phyloP scores from a whole-genome alignment of 1,140 invertebrate genomes.

The Eriosoma lanigerum region DNA sequence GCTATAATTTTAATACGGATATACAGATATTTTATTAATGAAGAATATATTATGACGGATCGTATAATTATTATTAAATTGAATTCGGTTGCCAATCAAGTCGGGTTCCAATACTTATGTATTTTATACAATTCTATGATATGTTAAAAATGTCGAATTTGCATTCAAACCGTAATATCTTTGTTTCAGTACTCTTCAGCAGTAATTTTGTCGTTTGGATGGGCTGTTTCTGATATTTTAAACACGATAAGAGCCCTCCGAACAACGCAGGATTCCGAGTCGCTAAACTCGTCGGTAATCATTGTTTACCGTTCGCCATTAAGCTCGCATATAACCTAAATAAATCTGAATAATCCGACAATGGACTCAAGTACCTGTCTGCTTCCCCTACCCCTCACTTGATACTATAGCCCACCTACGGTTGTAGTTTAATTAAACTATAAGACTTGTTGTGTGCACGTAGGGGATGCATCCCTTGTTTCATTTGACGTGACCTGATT shows the following conservation, averaged over 20 bases:
- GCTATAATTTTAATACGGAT: too few species aligned
- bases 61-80: too few species aligned
- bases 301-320: slow-evolving; percentile 43
- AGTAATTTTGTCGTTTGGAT: neutral
- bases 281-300: slow-evolving; percentile 39
- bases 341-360: slow-evolving; percentile 50
- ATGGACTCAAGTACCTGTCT: slow-evolving; percentile 45
- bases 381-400: neutral
- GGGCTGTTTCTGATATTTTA: neutral
- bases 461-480: neutral
- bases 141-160: neutral
- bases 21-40: too few species aligned
- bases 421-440: slow-evolving; percentile 50
- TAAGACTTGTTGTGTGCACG: slow-evolving; percentile 20
- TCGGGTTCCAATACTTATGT: neutral
- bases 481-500: slow-evolving; percentile 36
- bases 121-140: neutral
- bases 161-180: too few species aligned
- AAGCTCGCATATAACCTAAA: slow-evolving; percentile 45
- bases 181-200: too few species aligned
- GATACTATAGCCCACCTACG: neutral
- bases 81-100: too few species aligned
- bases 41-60: too few species aligned
- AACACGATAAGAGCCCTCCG: slow-evolving; percentile 30
- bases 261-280: slow-evolving; percentile 24